Conservation (phyloP, 2,113 vertebrate genomes). For the Thunnus thynnus region DNA sequence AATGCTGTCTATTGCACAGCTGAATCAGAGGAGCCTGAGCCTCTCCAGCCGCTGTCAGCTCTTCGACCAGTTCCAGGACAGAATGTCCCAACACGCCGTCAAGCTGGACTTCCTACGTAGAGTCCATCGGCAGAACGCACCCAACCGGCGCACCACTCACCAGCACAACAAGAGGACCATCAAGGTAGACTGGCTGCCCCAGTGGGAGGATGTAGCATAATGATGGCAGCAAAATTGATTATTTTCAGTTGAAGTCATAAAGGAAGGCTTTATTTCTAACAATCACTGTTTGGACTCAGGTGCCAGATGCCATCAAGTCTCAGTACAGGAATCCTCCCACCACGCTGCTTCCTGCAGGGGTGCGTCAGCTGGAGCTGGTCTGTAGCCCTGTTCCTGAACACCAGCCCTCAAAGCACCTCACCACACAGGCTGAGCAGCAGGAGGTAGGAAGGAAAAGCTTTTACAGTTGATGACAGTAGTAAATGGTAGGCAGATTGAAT, state of each 20-base stretch:
- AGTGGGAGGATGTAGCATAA: neutral
- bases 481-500: too few species aligned
- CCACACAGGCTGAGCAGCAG: slow-evolving; percentile 93
- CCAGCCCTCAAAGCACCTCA: slow-evolving; percentile 91
- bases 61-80: slow-evolving; percentile 98
- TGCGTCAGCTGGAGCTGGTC: slow-evolving; percentile 94
- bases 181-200: slow-evolving; percentile 85
- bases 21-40: slow-evolving; percentile 96
- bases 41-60: slow-evolving; percentile 97
- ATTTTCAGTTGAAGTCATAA: too few species aligned
- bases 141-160: slow-evolving; percentile 88
- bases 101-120: slow-evolving; percentile 96
- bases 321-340: slow-evolving; percentile 94
- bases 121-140: slow-evolving; percentile 93
- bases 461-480: neutral
- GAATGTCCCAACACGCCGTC: slow-evolving; percentile 96
- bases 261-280: neutral
- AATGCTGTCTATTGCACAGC: slow-evolving; percentile 81
- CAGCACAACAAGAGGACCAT: slow-evolving; percentile 90
- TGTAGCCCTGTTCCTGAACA: slow-evolving; percentile 91
- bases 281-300: slow-evolving; percentile 80
- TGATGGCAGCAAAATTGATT: too few species aligned
- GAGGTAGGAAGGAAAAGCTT: slow-evolving; percentile 85
- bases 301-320: slow-evolving; percentile 97
- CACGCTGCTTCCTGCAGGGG: slow-evolving; percentile 90